These are phyloP conservation scores for Sprattus sprattus DNA, from an alignment of 2,113 vertebrate genomes.

Conservation along the genomic window DNA sequence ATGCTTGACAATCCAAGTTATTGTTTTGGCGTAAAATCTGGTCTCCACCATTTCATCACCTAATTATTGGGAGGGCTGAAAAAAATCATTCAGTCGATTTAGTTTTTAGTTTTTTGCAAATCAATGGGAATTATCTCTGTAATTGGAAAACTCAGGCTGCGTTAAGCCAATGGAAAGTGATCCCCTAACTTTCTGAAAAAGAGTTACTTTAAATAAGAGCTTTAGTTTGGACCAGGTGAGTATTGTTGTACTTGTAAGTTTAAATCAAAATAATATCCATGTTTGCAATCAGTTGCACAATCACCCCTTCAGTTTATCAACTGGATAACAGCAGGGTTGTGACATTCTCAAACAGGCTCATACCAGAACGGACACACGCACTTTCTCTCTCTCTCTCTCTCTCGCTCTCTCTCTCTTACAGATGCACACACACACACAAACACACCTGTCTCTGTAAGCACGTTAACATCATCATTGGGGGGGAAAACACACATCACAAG, in stretches of 20 bases:
- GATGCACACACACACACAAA: not conserved
- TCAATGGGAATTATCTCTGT: not conserved
- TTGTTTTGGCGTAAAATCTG: constrained; percentile 41
- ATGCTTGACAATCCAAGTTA: constrained; percentile 46
- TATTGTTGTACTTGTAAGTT: not conserved
- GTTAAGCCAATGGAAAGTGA: not conserved
- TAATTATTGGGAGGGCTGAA: constrained; percentile 31
- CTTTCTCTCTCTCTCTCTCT: not conserved
- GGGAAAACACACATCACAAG: not conserved
- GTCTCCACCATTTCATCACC: constrained; percentile 36
- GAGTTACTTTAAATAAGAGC: too few species aligned
- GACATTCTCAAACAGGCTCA: not conserved
- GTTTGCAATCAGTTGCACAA: not conserved
- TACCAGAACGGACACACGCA: not conserved
- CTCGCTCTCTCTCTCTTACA: not conserved
- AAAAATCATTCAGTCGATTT: constrained; percentile 21
- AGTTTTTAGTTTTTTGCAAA: not conserved
- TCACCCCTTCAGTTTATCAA: not conserved
- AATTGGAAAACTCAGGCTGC: not conserved
- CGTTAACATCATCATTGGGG: not conserved
- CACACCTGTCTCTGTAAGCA: not conserved
- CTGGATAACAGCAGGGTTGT: not conserved
- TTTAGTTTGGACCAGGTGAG: too few species aligned
- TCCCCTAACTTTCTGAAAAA: not conserved
- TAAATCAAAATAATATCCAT: too few species aligned